These are phyloP conservation scores for Epirrhoe tristata DNA, from an alignment of 2,888 invertebrate genomes.

Conservation along the genomic window DNA sequence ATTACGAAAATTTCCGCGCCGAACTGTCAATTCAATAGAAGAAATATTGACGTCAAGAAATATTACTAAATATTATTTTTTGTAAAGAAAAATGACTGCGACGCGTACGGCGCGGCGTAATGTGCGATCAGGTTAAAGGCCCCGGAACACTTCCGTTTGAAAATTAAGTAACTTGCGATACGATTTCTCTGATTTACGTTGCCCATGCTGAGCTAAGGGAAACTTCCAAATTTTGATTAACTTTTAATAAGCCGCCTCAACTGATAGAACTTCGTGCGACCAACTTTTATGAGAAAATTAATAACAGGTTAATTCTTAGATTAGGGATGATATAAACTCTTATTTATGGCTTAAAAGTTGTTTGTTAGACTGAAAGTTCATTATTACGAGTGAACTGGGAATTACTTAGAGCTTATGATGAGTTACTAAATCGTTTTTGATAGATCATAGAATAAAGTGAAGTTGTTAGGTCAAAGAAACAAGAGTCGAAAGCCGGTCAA, in stretches of 20 bases:
- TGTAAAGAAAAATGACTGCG: no score
- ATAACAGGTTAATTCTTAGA: conserved; percentile 36
- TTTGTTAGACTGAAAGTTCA: conserved; percentile 13
- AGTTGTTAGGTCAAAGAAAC: neutral
- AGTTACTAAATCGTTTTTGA: neutral
- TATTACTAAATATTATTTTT: no score
- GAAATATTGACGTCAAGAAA: no score
- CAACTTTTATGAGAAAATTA: conserved; percentile 41
- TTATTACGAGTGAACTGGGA: conserved; percentile 10
- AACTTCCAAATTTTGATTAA: conserved; percentile 59
- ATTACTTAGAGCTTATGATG: conserved; percentile 4
- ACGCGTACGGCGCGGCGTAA: no score
- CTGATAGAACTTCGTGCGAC: conserved; percentile 49
- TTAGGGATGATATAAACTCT: conserved; percentile 29
- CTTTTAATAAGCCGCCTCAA: conserved; percentile 59
- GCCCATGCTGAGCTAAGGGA: conserved; percentile 38
- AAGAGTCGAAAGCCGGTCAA: no score
- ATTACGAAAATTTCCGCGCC: no score
- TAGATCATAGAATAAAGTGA: neutral
- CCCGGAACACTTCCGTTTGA: no score
- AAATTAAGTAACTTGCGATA: neutral
- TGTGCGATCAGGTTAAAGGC: no score
- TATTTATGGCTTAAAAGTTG: conserved; percentile 22
- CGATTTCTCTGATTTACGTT: conserved; percentile 14
- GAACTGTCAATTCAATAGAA: no score